Base-by-base conservation (phyloP, 2,113 vertebrate genomes). In the Protobothrops mucrosquamatus region DNA sequence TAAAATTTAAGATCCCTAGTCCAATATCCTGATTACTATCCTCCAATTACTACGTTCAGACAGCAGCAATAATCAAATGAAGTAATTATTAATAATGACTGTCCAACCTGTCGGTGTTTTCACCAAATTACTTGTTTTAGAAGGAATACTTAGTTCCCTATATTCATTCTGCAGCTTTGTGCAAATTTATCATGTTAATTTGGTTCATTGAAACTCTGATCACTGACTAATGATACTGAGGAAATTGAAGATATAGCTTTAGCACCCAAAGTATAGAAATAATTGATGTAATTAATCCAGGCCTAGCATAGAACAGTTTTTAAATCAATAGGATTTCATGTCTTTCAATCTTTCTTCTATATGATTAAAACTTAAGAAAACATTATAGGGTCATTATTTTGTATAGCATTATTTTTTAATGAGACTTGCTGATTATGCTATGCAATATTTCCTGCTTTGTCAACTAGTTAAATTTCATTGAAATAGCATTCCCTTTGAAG, bases 201-300 rank as follows among this genome's bases (percentile, higher is more conserved):
- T 92, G 85, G n/a, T 9, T 94, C 39, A 91, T 12, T 93, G 59
- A 96, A 95, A 88, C 87, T 74, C 34, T 93, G 54, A 88, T 85
- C 59, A 86, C 88, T 93, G 92, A 92, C 85, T 89, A 95, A n/a
- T 94, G 85, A 94, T 88, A 93, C 64, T 91, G 92, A 94, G 96
- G 89, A 39, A 94, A 92, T 59, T 90, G 39, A 96, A 86, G 52
- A 89, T 88, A 94, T 94, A 39, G 87, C 91, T 95, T 95, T 89
- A 91, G 91, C 88, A 92, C 18, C 22, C 90, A 55, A 95, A 94
- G 20, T 91, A 51, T 48, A 93, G 26, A 94, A 23, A 92, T 93
- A 93, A 94, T 88, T 94, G 85, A 91, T 95, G 10, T 74, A 91
- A 93, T 94, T 95, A 95, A 92, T 95, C 95, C 88, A 94, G 11